phyloP scores from a whole-genome alignment of 1,140 invertebrate species.

The Pomacea maculata region DNA sequence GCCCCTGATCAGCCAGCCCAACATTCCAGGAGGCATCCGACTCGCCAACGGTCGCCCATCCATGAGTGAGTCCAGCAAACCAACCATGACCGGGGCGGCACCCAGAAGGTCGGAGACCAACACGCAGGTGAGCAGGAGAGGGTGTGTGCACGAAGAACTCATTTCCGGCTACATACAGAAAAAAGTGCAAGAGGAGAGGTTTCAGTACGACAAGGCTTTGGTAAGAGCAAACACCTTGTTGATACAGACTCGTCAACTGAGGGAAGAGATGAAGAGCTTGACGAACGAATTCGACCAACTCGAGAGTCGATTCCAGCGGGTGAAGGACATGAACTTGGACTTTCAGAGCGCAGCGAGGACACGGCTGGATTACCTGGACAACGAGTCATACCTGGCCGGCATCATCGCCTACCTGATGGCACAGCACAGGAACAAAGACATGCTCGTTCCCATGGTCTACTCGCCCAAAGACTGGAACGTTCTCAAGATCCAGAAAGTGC shows the following conservation, averaged over 20 bases:
- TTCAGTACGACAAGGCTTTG: slow-evolving; percentile 2
- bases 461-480: neutral
- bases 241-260: slow-evolving; percentile 6
- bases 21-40: no score
- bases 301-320: slow-evolving; percentile 9
- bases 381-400: slow-evolving; percentile 5
- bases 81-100: no score
- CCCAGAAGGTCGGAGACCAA: no score
- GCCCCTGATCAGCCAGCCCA: no score
- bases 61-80: no score
- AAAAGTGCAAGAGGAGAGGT: slow-evolving; percentile 1
- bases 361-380: neutral
- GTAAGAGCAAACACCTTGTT: slow-evolving; percentile 3
- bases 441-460: neutral
- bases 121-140: no score
- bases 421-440: neutral
- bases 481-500: neutral
- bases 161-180: neutral
- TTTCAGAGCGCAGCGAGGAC: neutral
- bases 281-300: neutral
- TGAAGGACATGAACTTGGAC: neutral
- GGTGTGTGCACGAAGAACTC: slow-evolving; percentile 6
- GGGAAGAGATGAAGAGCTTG: neutral
- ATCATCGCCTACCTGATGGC: slow-evolving; percentile 10
- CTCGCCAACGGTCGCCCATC: no score